Conservation (phyloP, 2,797 vertebrate genomes). For the Danio kyathit region DNA sequence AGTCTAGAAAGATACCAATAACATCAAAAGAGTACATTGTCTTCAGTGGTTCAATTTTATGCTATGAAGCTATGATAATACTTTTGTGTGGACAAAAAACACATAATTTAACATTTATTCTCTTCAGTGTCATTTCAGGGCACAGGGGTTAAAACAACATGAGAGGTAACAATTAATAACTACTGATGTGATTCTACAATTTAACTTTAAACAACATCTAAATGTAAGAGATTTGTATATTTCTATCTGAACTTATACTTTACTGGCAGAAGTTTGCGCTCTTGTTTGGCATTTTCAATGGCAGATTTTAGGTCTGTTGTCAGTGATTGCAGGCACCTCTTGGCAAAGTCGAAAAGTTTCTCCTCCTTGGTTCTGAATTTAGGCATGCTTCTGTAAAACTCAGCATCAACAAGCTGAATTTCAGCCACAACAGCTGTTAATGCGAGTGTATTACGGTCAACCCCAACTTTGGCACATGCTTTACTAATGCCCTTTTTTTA, state of each 20-base stretch:
- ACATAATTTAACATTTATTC: too few relatives aligned
- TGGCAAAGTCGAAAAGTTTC: not conserved
- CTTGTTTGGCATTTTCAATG: not conserved
- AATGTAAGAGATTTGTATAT: not conserved
- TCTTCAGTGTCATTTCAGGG: too few relatives aligned
- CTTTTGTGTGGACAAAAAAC: too few relatives aligned
- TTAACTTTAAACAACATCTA: not conserved
- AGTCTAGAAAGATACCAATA: too few relatives aligned
- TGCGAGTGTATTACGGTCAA: not conserved
- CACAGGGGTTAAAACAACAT: too few relatives aligned
- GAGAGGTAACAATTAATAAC: not conserved
- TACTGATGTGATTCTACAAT: not conserved
- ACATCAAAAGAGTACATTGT: too few relatives aligned
- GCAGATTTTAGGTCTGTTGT: not conserved
- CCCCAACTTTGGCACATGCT: not conserved
- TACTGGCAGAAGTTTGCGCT: not conserved
- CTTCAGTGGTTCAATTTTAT: too few relatives aligned
- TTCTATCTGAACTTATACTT: not conserved
- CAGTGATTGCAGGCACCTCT: not conserved
- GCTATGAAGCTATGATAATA: too few relatives aligned
- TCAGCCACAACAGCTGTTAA: conserved; percentile 5
- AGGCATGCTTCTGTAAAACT: not conserved
- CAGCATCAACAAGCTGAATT: not conserved
- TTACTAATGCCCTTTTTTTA: not conserved
- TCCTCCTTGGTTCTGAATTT: not conserved